Percentiles rank a stretch among this genome's conserved stretches.
phyloP scores from a whole-genome alignment of 2,888 invertebrate genomes.

The Macrosoma leucophasiata region DNA sequence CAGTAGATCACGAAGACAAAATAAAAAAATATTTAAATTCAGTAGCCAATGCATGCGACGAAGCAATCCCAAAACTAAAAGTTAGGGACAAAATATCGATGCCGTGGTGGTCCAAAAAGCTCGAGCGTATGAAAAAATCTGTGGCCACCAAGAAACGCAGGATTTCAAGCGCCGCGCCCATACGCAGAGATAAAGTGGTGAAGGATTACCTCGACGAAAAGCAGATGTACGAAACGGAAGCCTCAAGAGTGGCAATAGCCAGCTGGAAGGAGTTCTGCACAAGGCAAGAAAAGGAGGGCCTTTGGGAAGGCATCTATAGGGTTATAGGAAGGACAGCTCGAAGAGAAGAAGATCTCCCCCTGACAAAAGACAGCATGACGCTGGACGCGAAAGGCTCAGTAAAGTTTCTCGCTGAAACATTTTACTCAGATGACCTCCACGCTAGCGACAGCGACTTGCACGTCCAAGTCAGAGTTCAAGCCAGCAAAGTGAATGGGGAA shows the following conservation, averaged over 20 bases:
- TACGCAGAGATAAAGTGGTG: conserved; percentile 5
- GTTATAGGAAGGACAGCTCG: conserved; percentile 7
- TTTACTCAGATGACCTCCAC: conserved; percentile 11
- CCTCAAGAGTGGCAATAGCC: conserved; percentile 12
- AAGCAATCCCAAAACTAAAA: background rate
- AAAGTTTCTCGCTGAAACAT: conserved; percentile 5
- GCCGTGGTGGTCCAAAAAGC: conserved; percentile 2
- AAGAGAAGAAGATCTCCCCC: conserved; percentile 11
- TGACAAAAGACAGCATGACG: conserved; percentile 3
- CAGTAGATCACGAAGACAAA: background rate
- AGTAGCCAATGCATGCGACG: background rate
- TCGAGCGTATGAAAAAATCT: background rate
- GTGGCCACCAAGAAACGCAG: conserved; percentile 1
- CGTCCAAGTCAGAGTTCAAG: too few species aligned
- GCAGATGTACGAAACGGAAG: conserved; percentile 3
- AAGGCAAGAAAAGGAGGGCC: conserved; percentile 18
- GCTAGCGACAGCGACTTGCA: too few species aligned
- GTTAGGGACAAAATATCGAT: background rate
- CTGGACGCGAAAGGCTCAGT: conserved; percentile 7
- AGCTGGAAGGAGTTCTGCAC: conserved; percentile 23
- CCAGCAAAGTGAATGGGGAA: too few species aligned
- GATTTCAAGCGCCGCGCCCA: background rate
- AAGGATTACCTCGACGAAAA: conserved; percentile 12
- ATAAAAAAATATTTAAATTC: background rate
- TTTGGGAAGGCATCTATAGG: conserved; percentile 22